Base-by-base conservation (phyloP, 2,113 vertebrate species). In the Callaeas wilsoni region DNA sequence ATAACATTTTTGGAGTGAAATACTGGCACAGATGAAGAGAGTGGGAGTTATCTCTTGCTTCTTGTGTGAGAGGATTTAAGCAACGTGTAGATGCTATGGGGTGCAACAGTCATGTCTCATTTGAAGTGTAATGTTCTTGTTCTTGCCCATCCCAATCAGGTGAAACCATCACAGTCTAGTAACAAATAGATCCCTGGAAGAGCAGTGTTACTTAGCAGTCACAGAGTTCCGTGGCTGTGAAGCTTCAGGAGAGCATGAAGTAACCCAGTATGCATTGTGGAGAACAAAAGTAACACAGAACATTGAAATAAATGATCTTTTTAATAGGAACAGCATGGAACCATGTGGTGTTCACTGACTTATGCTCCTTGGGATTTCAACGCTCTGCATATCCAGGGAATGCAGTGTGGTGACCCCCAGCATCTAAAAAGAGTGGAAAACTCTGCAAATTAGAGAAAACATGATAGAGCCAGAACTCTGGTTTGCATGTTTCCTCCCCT, bases 401-500 rank as follows among this genome's bases (percentile, higher is more conserved):
- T 86, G 84, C 29, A 44, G 22, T 42, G 39, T 35, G 76, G 41
- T 87, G 78, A 97, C 62, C 52, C 33, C 16, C 49, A 77, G 65
- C 60, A 55, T 57, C 33, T 74, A 62, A 75, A 88, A 64, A 67
- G 33, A 80, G 69, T 53, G 56, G 70, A 83, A 93, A 90, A 70
- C 65, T 60, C 60, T 30, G 57, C 69, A 85, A 96, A 87, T 87
- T 56, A 79, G 59, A 84, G 55, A 87, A 74, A 85, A 81, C 0
- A 10, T 64, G 56, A 42, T 46, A 55, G 32, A 77, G 69, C n/a
- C 93, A 96, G 84, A 87, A 29, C 39, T 87, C 76, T 75, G 74
- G 49, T 96, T 88, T 94, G 84, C 76, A 71, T 97, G 81, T 89
- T 65, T 92, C 84, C 73, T 92, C 64, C 50, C 21, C 50, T 94